Percentiles rank a stretch among this genome's conserved stretches.
Conservation (phyloP, 2,797 vertebrate species). For the Sarcophilus harrisii region DNA sequence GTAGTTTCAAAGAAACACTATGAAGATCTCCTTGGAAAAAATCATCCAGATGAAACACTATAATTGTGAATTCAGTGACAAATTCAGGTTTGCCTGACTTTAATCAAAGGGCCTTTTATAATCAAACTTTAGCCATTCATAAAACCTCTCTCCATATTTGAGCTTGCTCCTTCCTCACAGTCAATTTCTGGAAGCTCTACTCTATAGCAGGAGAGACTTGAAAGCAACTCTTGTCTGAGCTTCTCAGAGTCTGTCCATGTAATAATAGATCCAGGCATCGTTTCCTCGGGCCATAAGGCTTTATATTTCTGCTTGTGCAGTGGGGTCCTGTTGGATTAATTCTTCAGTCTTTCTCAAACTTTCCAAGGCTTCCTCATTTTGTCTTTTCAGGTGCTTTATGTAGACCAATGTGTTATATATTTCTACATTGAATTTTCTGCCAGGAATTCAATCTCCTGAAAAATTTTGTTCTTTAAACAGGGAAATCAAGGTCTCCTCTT, state of each 20-base stretch:
- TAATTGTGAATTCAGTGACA: constrained; percentile 84
- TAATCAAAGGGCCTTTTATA: constrained; percentile 81
- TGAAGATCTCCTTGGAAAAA: fast-evolving
- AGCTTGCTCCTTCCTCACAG: constrained; percentile 85
- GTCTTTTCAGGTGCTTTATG: constrained; percentile 78
- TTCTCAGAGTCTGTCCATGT: constrained; percentile 74
- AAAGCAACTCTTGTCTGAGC: constrained; percentile 79
- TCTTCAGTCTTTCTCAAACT: constrained; percentile 81
- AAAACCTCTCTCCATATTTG: constrained; percentile 79
- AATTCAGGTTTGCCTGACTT: constrained; percentile 82
- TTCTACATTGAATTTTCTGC: not conserved
- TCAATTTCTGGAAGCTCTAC: constrained; percentile 77
- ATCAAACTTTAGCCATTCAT: constrained; percentile 81
- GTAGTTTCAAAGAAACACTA: constrained; percentile 34
- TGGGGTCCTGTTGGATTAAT: constrained; percentile 36
- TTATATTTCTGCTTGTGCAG: constrained; percentile 69
- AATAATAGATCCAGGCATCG: constrained; percentile 85
- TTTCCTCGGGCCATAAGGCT: constrained; percentile 85
- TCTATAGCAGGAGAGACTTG: constrained; percentile 42
- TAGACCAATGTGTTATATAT: constrained; percentile 82
- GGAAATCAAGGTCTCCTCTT: constrained; percentile 74
- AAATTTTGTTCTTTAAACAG: constrained; percentile 79
- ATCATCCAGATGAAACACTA: constrained; percentile 77
- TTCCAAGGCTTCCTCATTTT: constrained; percentile 78
- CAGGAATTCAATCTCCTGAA: constrained; percentile 69